Evolutionary conservation across 2,113 vertebrate species (phyloP).

Genomic region (Cervus canadensis): DNA sequence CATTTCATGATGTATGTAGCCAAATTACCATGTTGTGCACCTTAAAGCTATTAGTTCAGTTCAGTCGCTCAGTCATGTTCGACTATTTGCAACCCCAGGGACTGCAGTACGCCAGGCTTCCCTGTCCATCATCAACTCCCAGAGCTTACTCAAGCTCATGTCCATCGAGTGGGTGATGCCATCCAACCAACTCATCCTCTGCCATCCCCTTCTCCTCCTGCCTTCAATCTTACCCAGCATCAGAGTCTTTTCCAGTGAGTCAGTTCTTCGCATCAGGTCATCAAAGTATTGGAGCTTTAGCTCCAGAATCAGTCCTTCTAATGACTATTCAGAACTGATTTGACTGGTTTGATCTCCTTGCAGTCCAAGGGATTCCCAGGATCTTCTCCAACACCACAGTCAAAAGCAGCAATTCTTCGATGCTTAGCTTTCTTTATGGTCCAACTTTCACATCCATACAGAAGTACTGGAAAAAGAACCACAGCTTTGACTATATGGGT

Average conservation of each 20-base stretch:
- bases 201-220: background rate
- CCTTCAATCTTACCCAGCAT: background rate
- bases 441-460: background rate
- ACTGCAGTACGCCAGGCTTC: background rate
- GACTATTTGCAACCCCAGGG: background rate
- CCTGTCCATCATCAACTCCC: background rate
- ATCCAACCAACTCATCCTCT: background rate
- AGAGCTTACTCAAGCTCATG: background rate
- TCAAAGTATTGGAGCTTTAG: background rate
- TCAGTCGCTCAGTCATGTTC: rapidly evolving
- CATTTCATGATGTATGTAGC: background rate
- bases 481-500: background rate
- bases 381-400: background rate
- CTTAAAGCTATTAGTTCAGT: background rate
- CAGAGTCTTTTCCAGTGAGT: background rate
- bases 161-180: background rate
- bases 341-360: background rate
- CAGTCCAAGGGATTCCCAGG: background rate
- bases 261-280: background rate
- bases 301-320: background rate
- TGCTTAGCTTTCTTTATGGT: background rate
- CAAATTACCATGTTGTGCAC: background rate
- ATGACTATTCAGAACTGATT: background rate
- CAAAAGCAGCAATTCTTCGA: background rate
- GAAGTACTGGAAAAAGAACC: background rate